A percentile compares a stretch with the other conserved stretches of the same genome.
Evolutionary conservation across 2,888 invertebrate genomes (phyloP).

Genomic region (Drosophila kuntzei): DNA sequence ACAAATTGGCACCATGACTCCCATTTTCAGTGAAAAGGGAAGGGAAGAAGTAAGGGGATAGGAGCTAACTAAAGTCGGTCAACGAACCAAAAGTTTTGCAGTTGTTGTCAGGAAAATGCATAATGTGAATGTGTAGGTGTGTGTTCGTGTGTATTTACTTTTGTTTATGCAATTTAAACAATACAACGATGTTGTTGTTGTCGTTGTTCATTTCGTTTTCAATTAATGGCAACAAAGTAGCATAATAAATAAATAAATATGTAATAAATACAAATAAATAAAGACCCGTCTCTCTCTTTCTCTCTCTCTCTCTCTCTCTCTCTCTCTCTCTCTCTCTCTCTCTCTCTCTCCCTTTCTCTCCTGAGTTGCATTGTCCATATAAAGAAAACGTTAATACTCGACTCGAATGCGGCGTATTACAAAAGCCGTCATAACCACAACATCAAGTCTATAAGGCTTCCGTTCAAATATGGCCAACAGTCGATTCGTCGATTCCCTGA

Average conservation of each 20-base stretch:
- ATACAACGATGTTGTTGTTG: conserved; percentile 28
- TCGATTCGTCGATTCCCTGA: conserved; percentile 40
- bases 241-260: conserved; percentile 32
- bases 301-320: too few species aligned
- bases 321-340: neutral
- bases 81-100: conserved; percentile 60
- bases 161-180: conserved; percentile 52
- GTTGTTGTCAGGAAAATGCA: conserved; percentile 35
- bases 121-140: neutral
- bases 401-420: conserved; percentile 17
- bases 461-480: conserved; percentile 61
- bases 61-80: conserved; percentile 61
- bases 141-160: conserved; percentile 16
- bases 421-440: conserved; percentile 56
- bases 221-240: conserved; percentile 47
- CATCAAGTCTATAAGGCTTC: conserved; percentile 65
- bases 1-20: conserved; percentile 36
- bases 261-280: conserved; percentile 46
- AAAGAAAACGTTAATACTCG: conserved; percentile 32
- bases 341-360: neutral
- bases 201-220: conserved; percentile 64
- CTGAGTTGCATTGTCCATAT: conserved; percentile 56
- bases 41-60: neutral
- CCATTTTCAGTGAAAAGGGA: neutral
- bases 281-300: neutral